Evolutionary conservation across 2,113 vertebrate genomes (phyloP).

Genomic region (Platichthys flesus): DNA sequence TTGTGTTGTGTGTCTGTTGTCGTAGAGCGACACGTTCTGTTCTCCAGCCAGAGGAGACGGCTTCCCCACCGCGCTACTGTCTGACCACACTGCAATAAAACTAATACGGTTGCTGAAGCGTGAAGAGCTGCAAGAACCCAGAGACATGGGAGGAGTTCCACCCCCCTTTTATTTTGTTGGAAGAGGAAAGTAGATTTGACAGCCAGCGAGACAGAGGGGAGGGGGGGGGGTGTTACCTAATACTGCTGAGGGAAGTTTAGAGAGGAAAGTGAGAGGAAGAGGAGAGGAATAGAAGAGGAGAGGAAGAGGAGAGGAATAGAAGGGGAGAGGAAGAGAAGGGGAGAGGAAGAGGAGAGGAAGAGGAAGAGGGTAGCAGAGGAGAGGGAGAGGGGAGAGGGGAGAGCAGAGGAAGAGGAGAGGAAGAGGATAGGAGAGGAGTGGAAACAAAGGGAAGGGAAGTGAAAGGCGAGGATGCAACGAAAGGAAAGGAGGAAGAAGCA

Average conservation of each 20-base stretch:
- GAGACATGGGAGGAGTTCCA: constrained; percentile 21
- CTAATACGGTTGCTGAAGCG: constrained; percentile 28
- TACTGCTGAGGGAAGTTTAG: constrained; percentile 36
- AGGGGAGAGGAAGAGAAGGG: not conserved
- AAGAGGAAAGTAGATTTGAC: constrained; percentile 53
- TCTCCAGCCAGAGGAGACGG: not conserved
- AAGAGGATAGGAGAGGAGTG: not conserved
- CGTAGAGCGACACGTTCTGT: constrained; percentile 2
- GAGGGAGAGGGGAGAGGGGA: not conserved
- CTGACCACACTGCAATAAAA: constrained; percentile 34
- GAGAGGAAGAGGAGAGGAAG: not conserved
- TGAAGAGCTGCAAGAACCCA: constrained; percentile 49
- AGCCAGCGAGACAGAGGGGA: constrained; percentile 18
- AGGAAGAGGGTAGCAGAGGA: not conserved
- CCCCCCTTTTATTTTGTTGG: not conserved
- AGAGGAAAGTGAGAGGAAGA: not conserved
- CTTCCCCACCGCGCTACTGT: constrained; percentile 21
- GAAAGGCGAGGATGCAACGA: no score
- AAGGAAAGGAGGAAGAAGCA: no score
- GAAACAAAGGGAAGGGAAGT: no score
- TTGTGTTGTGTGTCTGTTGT: not conserved
- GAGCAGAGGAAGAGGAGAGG: not conserved
- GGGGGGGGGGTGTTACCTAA: constrained; percentile 39
- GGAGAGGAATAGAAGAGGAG: not conserved
- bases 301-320: not conserved